A percentile compares a stretch with the other conserved stretches of the same genome.
Conservation (phyloP, 2,113 vertebrate species). For the Scolopax mira region DNA sequence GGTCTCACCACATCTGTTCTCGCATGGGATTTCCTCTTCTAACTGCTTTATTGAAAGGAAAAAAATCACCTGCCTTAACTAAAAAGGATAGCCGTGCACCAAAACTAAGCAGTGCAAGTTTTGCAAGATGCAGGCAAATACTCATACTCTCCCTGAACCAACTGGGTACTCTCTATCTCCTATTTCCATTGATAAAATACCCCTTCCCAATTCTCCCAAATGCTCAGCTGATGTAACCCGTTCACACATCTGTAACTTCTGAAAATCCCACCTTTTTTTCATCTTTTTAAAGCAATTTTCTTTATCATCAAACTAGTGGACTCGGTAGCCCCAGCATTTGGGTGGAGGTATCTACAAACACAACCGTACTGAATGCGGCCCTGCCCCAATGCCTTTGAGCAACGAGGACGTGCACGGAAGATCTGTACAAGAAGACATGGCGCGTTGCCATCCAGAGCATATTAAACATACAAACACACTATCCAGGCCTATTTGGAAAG, state of each 20-base stretch:
- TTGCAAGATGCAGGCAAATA: not conserved
- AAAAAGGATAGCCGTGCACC: not conserved
- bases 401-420: not conserved
- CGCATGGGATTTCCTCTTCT: rapidly evolving
- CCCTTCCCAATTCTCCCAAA: not conserved
- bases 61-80: not conserved
- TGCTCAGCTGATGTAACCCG: not conserved
- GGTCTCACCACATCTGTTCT: not conserved
- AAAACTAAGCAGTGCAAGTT: not conserved
- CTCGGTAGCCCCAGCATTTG: not conserved
- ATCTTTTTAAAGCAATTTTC: not conserved
- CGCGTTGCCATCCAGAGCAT: not conserved
- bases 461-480: not conserved
- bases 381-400: not conserved
- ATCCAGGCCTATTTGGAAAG: not conserved
- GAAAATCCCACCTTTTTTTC: not conserved
- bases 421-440: not conserved
- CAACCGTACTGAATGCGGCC: not conserved
- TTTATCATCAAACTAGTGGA: not conserved
- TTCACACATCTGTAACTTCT: not conserved
- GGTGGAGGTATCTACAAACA: not conserved
- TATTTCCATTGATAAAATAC: not conserved
- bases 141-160: not conserved
- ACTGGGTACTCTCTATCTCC: rapidly evolving
- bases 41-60: not conserved